Conservation (phyloP, 2,888 invertebrate species). For the Agrotis ipsilon region DNA sequence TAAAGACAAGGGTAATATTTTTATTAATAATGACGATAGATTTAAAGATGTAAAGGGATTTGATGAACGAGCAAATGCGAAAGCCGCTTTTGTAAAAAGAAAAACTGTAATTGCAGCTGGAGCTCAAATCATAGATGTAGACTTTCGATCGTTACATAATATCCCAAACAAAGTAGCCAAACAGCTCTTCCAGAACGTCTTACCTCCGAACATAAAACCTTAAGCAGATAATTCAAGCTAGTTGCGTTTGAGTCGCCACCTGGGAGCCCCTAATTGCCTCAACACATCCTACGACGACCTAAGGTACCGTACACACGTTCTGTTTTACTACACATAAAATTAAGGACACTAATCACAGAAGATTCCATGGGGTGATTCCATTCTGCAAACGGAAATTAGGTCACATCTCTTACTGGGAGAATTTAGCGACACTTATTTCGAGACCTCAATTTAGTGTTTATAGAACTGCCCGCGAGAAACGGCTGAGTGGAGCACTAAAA, state of each 20-base stretch:
- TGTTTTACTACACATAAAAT: constrained; percentile 72
- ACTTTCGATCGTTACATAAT: not conserved
- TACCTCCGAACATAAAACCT: constrained; percentile 74
- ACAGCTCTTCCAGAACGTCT: constrained; percentile 62
- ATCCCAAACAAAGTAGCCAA: not conserved
- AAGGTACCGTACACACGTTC: constrained; percentile 66
- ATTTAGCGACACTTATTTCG: constrained; percentile 53
- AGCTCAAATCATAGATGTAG: not conserved
- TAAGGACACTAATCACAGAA: constrained; percentile 68
- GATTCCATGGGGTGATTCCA: constrained; percentile 49
- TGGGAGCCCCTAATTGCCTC: constrained; percentile 85
- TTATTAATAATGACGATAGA: not conserved
- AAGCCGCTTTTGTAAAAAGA: not conserved
- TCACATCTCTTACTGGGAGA: constrained; percentile 42
- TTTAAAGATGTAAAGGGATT: constrained; percentile 1
- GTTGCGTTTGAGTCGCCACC: constrained; percentile 85
- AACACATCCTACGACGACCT: constrained; percentile 72
- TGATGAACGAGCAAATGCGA: not conserved
- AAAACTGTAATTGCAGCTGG: not conserved
- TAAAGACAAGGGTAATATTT: not conserved
- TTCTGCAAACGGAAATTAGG: constrained; percentile 61
- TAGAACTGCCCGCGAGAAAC: constrained; percentile 45
- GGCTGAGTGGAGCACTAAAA: constrained; percentile 43
- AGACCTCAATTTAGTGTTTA: constrained; percentile 58
- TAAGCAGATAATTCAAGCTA: constrained; percentile 87